Evolutionary conservation across 2,888 invertebrate genomes (phyloP).

Genomic region (Carcina quercana): DNA sequence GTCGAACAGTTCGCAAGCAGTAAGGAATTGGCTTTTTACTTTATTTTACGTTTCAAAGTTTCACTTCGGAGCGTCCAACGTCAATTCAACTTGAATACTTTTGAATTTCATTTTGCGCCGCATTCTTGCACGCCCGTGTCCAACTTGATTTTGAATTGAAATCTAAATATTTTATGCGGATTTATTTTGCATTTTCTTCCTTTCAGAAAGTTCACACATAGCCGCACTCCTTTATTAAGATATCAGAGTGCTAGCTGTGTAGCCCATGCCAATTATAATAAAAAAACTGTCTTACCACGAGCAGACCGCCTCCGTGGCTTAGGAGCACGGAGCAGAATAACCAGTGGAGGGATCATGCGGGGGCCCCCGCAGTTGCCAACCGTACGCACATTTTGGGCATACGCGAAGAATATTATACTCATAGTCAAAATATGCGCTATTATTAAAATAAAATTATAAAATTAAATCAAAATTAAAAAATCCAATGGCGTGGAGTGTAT

Average conservation of each 20-base stretch:
- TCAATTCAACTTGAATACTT: constrained; percentile 38
- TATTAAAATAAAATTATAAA: no score
- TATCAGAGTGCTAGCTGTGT: no score
- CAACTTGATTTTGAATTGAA: not conserved
- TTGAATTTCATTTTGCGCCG: constrained; percentile 27
- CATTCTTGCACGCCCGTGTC: constrained; percentile 13
- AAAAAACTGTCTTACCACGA: no score
- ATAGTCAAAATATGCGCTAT: no score
- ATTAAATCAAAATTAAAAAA: no score
- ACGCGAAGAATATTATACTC: no score
- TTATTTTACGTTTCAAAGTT: constrained; percentile 36
- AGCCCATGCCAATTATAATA: not conserved
- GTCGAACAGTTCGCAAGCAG: constrained; percentile 26
- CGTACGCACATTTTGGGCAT: no score
- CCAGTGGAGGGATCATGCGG: no score
- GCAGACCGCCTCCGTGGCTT: no score
- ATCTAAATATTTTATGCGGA: not conserved
- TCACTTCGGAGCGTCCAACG: constrained; percentile 24
- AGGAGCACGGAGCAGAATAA: no score
- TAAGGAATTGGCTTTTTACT: constrained; percentile 38
- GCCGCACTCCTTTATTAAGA: not conserved
- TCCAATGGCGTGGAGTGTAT: no score
- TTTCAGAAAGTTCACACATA: not conserved
- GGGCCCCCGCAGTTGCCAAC: no score
- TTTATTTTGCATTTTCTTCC: not conserved